Base-by-base conservation (phyloP, 2,888 invertebrate genomes). In the Cremastinae sp. region DNA sequence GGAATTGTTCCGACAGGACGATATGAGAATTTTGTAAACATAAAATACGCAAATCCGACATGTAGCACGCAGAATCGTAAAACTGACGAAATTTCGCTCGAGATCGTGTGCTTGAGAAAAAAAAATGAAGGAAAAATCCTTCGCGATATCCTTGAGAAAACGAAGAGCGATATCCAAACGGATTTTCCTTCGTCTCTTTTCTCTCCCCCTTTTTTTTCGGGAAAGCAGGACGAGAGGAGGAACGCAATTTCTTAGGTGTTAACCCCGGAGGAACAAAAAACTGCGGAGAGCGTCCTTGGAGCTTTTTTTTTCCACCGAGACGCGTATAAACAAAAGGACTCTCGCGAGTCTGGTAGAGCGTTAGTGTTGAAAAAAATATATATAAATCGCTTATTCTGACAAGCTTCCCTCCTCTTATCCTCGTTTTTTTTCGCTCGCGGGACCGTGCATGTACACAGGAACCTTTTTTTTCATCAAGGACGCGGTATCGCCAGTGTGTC, bases 231-330 rank as follows among this genome's bases (percentile, higher is more conserved):
- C 12, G 28, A 28, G 43, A 49, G 61, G 41, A 47, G 14, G 45
- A 51, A 49, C 51, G 35, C 12, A 64, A 70, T 74, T 64, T 70
- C 64, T 70, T 59, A 51, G 51, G 58, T 53, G 53, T 74, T 74
- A 59, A 74, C 64, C 69, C 64, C 43, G 53, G 59, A 69, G 69
- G 28, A 69, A 53, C 58, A 58, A 43, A 41, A 10, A 28, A 28
- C 12, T 7, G n/a, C n/a, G 20, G 53, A 16, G 47, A 43, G 28
- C 68, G 74, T 74, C 74, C 74, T 74, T 74, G 74, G 51, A 55
- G 39, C 51, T 39, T 47, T 22, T 18, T n/a, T n/a, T 41, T 18
- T 37, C 28, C 28, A 62, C 18, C 14, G 47, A 28, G 14, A 18
- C 58, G 7, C 12, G 47, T n/a, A 20, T 56, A 43, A 47, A 56